Evolutionary conservation across 2,797 vertebrate genomes (phyloP).

Genomic region (Pipistrellus kuhlii): DNA sequence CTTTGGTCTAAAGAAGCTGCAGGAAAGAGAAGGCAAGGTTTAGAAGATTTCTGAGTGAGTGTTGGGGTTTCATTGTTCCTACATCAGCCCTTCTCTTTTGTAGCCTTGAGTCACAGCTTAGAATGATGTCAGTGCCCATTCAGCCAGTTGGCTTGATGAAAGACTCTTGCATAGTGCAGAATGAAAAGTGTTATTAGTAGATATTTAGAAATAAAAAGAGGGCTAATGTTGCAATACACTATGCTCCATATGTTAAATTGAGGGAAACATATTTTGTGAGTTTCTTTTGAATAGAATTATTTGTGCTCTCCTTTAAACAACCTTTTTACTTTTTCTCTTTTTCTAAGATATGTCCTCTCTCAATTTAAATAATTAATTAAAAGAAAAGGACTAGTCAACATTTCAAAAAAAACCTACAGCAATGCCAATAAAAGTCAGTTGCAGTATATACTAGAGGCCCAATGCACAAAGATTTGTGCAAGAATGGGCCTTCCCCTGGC

Average conservation of each 20-base stretch:
- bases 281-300: constrained; percentile 55
- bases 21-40: neutral
- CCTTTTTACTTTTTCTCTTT: neutral
- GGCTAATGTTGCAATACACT: neutral
- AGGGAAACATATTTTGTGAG: neutral
- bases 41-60: neutral
- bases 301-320: constrained; percentile 18
- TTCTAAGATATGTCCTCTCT: neutral
- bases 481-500: too few species aligned
- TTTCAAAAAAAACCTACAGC: constrained; percentile 27
- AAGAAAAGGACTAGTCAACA: neutral
- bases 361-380: constrained; percentile 24
- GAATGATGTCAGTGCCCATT: constrained; percentile 24
- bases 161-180: neutral
- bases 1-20: neutral
- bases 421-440: neutral
- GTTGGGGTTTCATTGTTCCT: constrained; percentile 14
- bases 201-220: constrained; percentile 50
- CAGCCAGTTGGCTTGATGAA: neutral
- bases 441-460: neutral
- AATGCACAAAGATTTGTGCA: too few species aligned
- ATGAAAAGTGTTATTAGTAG: neutral
- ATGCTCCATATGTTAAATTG: neutral
- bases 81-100: constrained; percentile 30
- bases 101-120: constrained; percentile 12